Conservation (phyloP, 2,797 vertebrate species). For the Numenius phaeopus region DNA sequence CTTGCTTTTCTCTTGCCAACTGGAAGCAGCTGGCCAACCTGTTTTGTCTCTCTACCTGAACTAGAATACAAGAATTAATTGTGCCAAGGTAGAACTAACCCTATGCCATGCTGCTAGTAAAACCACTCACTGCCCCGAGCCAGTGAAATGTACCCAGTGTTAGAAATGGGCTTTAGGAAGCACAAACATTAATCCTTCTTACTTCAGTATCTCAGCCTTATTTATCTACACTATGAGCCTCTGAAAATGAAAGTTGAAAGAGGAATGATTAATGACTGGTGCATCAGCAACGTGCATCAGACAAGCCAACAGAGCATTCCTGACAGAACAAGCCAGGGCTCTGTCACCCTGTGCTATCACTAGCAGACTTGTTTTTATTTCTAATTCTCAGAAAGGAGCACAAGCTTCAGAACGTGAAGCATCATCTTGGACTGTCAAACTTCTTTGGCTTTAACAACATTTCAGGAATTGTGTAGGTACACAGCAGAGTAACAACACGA, state of each 20-base stretch:
- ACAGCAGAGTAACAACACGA: background rate
- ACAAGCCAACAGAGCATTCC: background rate
- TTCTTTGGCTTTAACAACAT: background rate
- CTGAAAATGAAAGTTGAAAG: conserved; percentile 32
- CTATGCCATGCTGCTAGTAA: background rate
- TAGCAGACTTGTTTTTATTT: background rate
- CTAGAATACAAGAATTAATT: background rate
- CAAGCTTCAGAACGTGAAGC: background rate
- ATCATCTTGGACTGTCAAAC: background rate
- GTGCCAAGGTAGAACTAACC: background rate
- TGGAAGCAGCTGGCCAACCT: background rate
- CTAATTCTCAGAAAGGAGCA: background rate
- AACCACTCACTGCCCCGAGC: background rate
- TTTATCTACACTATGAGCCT: background rate
- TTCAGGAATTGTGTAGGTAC: background rate
- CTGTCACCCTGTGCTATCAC: background rate
- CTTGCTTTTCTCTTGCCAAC: background rate
- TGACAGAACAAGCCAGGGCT: background rate
- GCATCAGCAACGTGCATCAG: background rate
- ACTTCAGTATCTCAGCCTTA: background rate
- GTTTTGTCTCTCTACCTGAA: background rate
- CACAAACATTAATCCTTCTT: background rate
- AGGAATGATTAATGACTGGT: background rate
- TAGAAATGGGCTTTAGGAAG: conserved; percentile 11
- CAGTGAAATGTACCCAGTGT: background rate